A percentile compares a stretch with the other conserved stretches of the same genome.
Evolutionary conservation across 2,888 invertebrate genomes (phyloP).

Genomic region (Chelonus formosanus): DNA sequence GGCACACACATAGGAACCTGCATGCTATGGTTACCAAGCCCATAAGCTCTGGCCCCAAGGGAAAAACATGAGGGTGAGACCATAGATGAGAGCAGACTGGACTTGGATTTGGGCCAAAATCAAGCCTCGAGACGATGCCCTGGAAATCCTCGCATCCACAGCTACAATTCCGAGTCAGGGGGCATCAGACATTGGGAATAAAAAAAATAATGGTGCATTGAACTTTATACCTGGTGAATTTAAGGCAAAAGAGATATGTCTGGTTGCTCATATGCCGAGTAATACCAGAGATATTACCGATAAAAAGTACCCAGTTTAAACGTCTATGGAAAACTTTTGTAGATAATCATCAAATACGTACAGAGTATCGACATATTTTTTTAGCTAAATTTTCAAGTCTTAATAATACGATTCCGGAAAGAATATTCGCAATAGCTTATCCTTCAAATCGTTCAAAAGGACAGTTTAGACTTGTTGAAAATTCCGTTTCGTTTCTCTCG

Average conservation of each 20-base stretch:
- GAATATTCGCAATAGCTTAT: too few species aligned
- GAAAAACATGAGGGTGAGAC: constrained; percentile 27
- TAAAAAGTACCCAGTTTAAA: constrained; percentile 1
- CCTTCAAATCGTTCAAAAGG: too few species aligned
- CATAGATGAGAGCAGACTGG: constrained; percentile 10
- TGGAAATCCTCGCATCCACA: constrained; percentile 14
- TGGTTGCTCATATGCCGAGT: constrained; percentile 14
- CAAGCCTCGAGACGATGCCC: constrained; percentile 17
- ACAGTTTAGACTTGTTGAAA: too few species aligned
- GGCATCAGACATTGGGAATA: constrained; percentile 9
- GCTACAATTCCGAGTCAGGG: constrained; percentile 6
- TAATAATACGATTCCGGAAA: too few species aligned
- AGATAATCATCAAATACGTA: too few species aligned
- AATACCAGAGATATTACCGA: constrained; percentile 4
- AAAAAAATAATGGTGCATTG: constrained; percentile 24
- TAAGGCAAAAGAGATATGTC: constrained; percentile 24
- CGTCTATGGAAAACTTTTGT: not conserved
- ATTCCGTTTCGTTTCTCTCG: too few species aligned
- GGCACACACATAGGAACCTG: constrained; percentile 16
- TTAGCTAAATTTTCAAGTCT: not conserved
- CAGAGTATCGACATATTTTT: not conserved
- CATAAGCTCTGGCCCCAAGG: constrained; percentile 32
- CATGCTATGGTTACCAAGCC: constrained; percentile 27
- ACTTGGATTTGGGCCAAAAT: constrained; percentile 32
- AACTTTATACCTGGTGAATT: constrained; percentile 30